Percentiles rank a stretch among this genome's conserved stretches.
phyloP scores from a whole-genome alignment of 1,140 invertebrate species.

The Halyomorpha halys region DNA sequence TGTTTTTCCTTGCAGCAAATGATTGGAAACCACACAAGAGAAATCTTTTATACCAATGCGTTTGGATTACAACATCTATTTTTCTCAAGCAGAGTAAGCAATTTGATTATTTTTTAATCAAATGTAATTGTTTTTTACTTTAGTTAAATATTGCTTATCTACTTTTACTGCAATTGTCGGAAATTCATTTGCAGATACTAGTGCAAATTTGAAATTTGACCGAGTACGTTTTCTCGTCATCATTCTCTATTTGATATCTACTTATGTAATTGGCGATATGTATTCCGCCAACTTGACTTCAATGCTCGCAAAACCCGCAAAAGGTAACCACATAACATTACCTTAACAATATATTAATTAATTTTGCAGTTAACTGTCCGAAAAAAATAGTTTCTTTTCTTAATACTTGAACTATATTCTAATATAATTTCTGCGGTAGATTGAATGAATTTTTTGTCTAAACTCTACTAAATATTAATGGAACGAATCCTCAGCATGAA shows the following conservation, averaged over 20 bases:
- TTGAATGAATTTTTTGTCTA: no score
- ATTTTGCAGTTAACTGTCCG: no score
- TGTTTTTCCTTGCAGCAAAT: conserved; percentile 37
- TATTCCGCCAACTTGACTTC: conserved; percentile 62
- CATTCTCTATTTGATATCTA: conserved; percentile 51
- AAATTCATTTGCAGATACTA: conserved; percentile 37
- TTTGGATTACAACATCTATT: conserved; percentile 53
- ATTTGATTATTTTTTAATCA: neutral
- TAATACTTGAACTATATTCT: no score
- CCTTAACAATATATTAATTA: no score
- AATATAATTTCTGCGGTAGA: no score
- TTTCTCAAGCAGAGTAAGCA: conserved; percentile 52
- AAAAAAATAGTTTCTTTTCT: no score
- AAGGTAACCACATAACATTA: no score
- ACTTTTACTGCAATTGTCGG: neutral
- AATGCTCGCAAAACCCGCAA: conserved; percentile 49
- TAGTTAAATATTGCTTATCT: neutral
- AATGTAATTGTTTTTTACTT: neutral
- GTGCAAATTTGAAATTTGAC: conserved; percentile 44
- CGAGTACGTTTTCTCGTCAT: conserved; percentile 50
- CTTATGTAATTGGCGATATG: conserved; percentile 60
- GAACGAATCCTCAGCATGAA: no score
- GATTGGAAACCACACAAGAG: conserved; percentile 24
- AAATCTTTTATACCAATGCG: conserved; percentile 46
- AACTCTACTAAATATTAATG: no score